phyloP scores from a whole-genome alignment of 2,113 vertebrate species.

The Dasypus novemcinctus region DNA sequence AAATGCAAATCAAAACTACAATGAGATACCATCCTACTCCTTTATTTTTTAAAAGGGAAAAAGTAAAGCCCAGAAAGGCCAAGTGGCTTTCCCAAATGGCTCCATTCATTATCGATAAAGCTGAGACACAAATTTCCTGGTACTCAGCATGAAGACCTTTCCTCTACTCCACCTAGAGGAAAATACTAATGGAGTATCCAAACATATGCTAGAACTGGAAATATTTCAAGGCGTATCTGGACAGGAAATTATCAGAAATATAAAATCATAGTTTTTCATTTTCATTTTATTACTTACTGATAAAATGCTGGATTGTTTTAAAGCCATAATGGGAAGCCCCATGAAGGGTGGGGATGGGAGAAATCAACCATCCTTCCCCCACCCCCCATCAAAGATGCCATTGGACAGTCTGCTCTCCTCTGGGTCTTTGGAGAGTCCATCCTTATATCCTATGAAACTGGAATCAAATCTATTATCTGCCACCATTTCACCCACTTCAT shows the following conservation, averaged over 20 bases:
- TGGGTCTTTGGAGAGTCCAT: background rate
- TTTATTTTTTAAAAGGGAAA: background rate
- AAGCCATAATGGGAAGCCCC: background rate
- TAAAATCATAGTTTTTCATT: conserved; percentile 5
- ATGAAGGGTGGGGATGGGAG: background rate
- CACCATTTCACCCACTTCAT: background rate
- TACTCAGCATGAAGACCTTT: background rate
- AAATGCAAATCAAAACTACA: too few relatives aligned
- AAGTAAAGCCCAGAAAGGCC: background rate
- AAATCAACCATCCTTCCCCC: background rate
- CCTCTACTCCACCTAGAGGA: background rate
- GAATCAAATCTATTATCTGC: background rate
- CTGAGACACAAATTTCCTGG: background rate
- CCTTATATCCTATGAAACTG: background rate
- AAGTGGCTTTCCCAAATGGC: background rate
- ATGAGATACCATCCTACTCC: background rate
- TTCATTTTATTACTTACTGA: conserved; percentile 24
- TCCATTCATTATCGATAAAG: background rate
- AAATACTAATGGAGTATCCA: background rate
- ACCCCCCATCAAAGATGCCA: background rate
- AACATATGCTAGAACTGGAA: background rate
- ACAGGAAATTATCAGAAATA: conserved; percentile 20
- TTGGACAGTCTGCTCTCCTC: background rate
- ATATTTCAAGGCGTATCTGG: background rate
- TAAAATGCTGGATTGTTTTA: conserved; percentile 38